phyloP scores from a whole-genome alignment of 2,113 vertebrate genomes.

The Monarcha castaneiventris region DNA sequence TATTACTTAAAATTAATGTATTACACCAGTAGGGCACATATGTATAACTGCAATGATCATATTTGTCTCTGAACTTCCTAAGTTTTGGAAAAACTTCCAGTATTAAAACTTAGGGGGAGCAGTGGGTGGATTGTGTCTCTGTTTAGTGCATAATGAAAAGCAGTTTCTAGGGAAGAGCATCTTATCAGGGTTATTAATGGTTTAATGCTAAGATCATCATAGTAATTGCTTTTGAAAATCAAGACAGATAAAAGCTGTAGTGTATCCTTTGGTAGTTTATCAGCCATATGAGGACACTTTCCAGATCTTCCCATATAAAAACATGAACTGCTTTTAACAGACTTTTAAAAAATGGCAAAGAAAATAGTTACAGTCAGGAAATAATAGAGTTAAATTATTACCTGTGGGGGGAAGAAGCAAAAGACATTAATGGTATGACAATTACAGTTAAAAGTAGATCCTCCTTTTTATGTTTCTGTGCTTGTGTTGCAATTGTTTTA shows the following conservation, averaged over 20 bases:
- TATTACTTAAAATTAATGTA: neutral
- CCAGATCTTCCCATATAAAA: neutral
- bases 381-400: neutral
- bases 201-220: neutral
- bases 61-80: neutral
- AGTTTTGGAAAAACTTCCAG: neutral
- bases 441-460: neutral
- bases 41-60: neutral
- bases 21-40: neutral
- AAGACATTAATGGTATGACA: neutral
- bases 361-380: neutral
- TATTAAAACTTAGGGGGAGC: neutral
- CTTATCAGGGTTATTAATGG: neutral
- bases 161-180: neutral
- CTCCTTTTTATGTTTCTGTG: neutral
- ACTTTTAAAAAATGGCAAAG: neutral
- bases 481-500: slow-evolving; percentile 1
- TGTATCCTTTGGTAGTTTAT: neutral
- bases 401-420: neutral
- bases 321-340: neutral
- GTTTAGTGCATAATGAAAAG: neutral
- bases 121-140: neutral
- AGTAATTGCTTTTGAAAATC: neutral
- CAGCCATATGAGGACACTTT: neutral
- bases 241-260: neutral